These are phyloP conservation scores for Grammomys surdaster DNA, from an alignment of 2,113 vertebrate species.

Conservation along the genomic window DNA sequence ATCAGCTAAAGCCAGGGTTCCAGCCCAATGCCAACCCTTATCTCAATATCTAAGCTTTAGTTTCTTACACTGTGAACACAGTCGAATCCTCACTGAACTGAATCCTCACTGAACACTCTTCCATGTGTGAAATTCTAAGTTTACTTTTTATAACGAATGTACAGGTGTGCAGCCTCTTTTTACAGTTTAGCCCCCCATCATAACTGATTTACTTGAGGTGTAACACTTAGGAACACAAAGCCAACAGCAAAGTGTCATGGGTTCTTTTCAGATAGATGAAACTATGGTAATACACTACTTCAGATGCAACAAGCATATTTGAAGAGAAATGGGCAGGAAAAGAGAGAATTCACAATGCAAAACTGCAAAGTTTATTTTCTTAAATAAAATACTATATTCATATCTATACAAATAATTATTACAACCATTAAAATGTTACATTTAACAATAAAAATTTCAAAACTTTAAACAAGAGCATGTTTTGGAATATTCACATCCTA, in stretches of 20 bases:
- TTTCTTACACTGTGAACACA: background rate
- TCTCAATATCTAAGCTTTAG: constrained; percentile 26
- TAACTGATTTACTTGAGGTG: constrained; percentile 45
- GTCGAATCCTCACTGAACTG: background rate
- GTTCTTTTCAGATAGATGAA: constrained; percentile 13
- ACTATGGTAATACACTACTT: background rate
- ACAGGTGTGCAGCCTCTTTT: background rate
- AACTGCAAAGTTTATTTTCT: constrained; percentile 87
- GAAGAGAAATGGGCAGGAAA: background rate
- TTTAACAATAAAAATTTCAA: constrained; percentile 90
- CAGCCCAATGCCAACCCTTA: background rate
- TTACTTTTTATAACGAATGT: background rate
- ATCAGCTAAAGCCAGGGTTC: no score
- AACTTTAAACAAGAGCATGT: constrained; percentile 87
- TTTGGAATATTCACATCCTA: constrained; percentile 88
- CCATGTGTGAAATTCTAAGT: constrained; percentile 42
- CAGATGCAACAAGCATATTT: constrained; percentile 1
- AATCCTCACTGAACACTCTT: background rate
- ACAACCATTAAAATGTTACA: constrained; percentile 91
- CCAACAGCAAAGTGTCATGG: background rate
- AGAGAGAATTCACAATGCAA: constrained; percentile 76
- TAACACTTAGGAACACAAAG: constrained; percentile 29
- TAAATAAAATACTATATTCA: constrained; percentile 91
- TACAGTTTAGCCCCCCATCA: background rate
- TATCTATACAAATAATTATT: constrained; percentile 92